Base-by-base conservation (phyloP, 2,797 vertebrate genomes). In the Sciurus carolinensis region DNA sequence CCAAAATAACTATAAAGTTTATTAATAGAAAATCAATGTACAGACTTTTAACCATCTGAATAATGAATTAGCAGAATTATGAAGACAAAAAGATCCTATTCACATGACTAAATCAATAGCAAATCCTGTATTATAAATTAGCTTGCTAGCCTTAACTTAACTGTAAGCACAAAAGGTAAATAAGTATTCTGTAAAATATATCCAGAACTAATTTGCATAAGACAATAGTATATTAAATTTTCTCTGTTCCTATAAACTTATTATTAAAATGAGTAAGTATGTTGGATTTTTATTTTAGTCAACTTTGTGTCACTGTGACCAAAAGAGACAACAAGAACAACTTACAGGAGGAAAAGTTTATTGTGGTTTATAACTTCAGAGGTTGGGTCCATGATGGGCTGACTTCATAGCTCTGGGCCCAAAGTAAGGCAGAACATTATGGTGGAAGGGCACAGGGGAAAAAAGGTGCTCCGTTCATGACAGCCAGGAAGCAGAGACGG, bases 31-130 rank as follows among this genome's bases (percentile, higher is more conserved):
- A 75, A 79, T 62, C n/a, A 77, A 66, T 52, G 54, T 14, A 71
- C 6, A 89, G 17, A 94, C 71, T 85, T 93, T 57, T 87, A 33
- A 64, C 28, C 42, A 24, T 76, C 28, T 84, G 44, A 82, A 87
- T 57, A 88, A 95, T 67, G 17, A 95, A 66, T 71, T 72, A 95
- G 47, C 8, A 90, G 57, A 44, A 80, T 87, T 84, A 54, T 36
- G 28, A 91, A 79, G 30, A 64, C 2, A 90, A 1, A 10, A 17
- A 84, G 52, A 80, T 2, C 8, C 57, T 47, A 17, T 30, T 14
- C 11, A 87, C 8, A 26, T 80, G 71, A 64, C 12, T 89, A 91
- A 66, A 18, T 83, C 69, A 93, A 14, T 10, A 64, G 17, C 81
- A 81, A 73, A 87, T 1, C 14, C 59, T 36, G 79, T 10, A 83